phyloP scores from a whole-genome alignment of 2,113 vertebrate genomes.

The Salvelinus alpinus region DNA sequence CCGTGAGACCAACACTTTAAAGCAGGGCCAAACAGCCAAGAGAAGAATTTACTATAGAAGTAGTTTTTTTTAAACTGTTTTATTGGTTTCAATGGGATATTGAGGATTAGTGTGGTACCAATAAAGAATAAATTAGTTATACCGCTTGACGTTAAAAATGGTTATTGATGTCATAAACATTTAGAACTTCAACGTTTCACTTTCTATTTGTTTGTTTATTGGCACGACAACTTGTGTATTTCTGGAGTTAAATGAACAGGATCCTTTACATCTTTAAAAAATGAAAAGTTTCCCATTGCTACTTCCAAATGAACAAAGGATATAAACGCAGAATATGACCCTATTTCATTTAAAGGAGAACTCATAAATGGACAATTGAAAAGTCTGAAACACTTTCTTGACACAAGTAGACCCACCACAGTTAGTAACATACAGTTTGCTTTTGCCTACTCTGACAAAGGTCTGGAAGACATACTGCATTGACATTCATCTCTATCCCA shows the following conservation, averaged over 20 bases:
- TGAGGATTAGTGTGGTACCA: not conserved
- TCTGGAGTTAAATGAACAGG: constrained; percentile 10
- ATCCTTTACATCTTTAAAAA: not conserved
- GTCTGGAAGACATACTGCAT: not conserved
- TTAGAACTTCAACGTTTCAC: not conserved
- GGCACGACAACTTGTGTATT: not conserved
- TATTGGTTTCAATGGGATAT: constrained; percentile 1
- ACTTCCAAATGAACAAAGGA: constrained; percentile 5
- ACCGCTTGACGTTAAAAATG: not conserved
- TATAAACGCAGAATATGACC: constrained; percentile 6
- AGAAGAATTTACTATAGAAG: not conserved
- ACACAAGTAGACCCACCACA: not conserved
- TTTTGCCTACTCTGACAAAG: not conserved
- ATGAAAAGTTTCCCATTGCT: constrained; percentile 1
- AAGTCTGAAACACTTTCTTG: not conserved
- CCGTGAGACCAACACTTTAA: no score
- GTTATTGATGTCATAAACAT: not conserved
- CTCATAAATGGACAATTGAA: not conserved
- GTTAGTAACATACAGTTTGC: not conserved
- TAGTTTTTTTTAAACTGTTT: not conserved
- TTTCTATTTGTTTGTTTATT: constrained; percentile 20
- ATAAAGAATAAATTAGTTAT: not conserved
- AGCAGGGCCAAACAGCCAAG: no score
- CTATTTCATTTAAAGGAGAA: not conserved
- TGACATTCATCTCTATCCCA: not conserved